These are phyloP conservation scores for Homalodisca vitripennis DNA, from an alignment of 1,140 invertebrate species.

Conservation along the genomic window DNA sequence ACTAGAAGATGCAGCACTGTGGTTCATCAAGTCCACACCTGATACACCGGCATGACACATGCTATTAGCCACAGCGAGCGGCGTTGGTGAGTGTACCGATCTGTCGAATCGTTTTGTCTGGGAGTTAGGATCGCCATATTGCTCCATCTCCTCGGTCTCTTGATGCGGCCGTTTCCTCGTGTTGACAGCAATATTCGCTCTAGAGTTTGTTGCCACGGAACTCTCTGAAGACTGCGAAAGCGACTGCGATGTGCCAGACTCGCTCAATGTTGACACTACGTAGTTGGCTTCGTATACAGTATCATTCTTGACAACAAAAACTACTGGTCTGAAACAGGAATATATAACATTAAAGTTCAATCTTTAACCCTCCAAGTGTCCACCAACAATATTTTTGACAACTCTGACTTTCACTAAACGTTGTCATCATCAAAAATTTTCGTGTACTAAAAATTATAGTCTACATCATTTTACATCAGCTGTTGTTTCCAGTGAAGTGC, in stretches of 20 bases:
- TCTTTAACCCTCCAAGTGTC: too few relatives aligned
- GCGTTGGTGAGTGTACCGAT: background rate
- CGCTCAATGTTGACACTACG: slow-evolving; percentile 20
- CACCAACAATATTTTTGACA: too few relatives aligned
- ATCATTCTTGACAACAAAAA: slow-evolving; percentile 17
- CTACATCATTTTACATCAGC: too few relatives aligned
- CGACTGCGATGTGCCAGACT: background rate
- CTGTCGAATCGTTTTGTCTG: background rate
- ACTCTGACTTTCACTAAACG: too few relatives aligned
- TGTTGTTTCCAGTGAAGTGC: too few relatives aligned
- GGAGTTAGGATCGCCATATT: background rate
- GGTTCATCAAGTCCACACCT: background rate
- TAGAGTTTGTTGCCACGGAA: background rate
- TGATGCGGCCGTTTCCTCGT: background rate
- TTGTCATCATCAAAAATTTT: too few relatives aligned
- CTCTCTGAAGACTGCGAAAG: slow-evolving; percentile 9
- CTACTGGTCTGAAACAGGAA: slow-evolving; percentile 21
- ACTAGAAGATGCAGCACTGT: background rate
- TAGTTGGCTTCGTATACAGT: slow-evolving; percentile 10
- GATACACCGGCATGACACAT: background rate
- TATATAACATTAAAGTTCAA: too few relatives aligned
- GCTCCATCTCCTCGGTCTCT: background rate
- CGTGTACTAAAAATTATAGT: too few relatives aligned
- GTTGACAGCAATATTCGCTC: background rate
- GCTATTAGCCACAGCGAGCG: background rate